These are phyloP conservation scores for Mastacembelus armatus DNA, from an alignment of 2,797 vertebrate species.

Conservation along the genomic window DNA sequence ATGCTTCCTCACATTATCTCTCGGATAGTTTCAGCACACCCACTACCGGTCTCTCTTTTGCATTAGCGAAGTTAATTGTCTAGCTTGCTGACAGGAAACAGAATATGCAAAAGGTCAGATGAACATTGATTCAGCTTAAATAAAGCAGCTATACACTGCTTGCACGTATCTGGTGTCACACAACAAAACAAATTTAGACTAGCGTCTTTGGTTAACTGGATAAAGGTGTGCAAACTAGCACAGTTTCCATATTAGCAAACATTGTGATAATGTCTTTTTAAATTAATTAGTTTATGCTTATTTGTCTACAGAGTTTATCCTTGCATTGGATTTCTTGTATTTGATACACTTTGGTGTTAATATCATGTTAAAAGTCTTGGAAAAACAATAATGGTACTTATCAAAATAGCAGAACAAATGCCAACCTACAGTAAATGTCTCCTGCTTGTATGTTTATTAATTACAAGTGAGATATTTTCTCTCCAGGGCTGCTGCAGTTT, in stretches of 20 bases:
- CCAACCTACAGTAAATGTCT: conserved; percentile 50
- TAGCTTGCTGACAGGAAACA: not conserved
- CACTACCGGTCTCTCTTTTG: not conserved
- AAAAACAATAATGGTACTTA: conserved; percentile 46
- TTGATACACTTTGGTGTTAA: conserved; percentile 62
- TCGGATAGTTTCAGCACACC: not conserved
- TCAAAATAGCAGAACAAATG: conserved; percentile 64
- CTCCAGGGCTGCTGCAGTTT: conserved; percentile 50
- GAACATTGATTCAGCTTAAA: not conserved
- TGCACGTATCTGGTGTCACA: not conserved
- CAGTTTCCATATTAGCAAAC: conserved; percentile 35
- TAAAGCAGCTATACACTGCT: not conserved
- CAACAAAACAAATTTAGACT: not conserved
- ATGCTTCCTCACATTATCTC: not conserved
- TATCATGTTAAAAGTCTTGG: conserved; percentile 53
- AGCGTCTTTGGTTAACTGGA: not conserved
- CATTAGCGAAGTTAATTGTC: not conserved
- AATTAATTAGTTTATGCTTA: conserved; percentile 39
- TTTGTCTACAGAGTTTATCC: conserved; percentile 37
- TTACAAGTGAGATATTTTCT: conserved; percentile 51
- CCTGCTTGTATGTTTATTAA: conserved; percentile 74
- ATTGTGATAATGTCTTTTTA: conserved; percentile 44
- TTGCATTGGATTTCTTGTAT: conserved; percentile 57
- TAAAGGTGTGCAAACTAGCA: conserved; percentile 44
- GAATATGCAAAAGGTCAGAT: not conserved